These are phyloP conservation scores for Nebria salina DNA, from an alignment of 2,888 invertebrate species.

Conservation along the genomic window DNA sequence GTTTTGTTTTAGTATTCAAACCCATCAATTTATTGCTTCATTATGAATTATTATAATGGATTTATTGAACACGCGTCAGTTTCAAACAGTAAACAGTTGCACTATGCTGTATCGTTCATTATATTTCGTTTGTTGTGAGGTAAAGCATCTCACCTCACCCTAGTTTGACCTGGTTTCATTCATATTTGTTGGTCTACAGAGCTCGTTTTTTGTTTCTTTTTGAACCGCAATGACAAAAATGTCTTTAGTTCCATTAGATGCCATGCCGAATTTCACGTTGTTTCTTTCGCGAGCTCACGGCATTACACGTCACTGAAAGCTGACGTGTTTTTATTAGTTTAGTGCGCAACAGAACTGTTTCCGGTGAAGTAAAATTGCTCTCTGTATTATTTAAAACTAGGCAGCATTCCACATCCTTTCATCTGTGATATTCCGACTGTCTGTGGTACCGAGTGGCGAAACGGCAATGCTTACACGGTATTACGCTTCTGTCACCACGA, in stretches of 20 bases:
- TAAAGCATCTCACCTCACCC: not conserved
- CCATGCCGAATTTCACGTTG: not conserved
- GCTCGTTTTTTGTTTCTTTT: slow-evolving; percentile 9
- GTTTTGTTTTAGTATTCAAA: not conserved
- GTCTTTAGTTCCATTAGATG: not conserved
- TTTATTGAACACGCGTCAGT: not conserved
- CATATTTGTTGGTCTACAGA: slow-evolving; percentile 33
- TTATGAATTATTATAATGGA: not conserved
- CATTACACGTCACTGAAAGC: slow-evolving; percentile 1
- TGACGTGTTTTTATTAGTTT: slow-evolving; percentile 13
- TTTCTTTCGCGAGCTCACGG: not conserved
- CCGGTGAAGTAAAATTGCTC: not conserved
- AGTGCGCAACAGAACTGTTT: not conserved
- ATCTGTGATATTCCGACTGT: not conserved
- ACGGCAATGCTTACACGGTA: not conserved
- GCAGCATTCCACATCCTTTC: not conserved
- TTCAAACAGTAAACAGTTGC: not conserved
- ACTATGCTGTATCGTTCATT: not conserved
- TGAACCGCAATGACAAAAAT: slow-evolving; percentile 28
- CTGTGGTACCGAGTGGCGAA: not conserved
- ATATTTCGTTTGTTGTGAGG: not conserved
- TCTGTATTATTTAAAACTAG: not conserved
- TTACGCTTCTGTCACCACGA: not conserved
- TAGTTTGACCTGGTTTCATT: slow-evolving; percentile 37
- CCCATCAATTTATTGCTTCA: not conserved